These are phyloP conservation scores for Tetheella fluctuosa DNA, from an alignment of 2,888 invertebrate genomes.

Conservation along the genomic window DNA sequence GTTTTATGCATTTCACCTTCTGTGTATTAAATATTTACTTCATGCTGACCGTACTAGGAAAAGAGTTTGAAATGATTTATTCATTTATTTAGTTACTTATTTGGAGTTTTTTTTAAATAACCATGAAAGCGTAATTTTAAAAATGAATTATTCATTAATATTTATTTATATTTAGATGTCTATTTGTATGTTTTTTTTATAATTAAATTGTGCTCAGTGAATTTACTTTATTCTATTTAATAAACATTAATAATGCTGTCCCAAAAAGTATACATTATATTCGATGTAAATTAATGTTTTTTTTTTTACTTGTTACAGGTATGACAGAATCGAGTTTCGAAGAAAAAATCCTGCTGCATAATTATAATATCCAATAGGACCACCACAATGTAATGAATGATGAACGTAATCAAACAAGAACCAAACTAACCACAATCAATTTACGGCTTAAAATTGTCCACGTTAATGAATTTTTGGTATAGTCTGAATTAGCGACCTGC, in stretches of 20 bases:
- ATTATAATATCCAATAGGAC: slow-evolving; percentile 16
- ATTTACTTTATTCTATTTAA: neutral
- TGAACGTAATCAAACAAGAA: slow-evolving; percentile 37
- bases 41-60: slow-evolving; percentile 39
- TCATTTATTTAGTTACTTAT: slow-evolving; percentile 29
- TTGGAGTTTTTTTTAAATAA: slow-evolving; percentile 39
- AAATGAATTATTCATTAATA: neutral
- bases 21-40: neutral
- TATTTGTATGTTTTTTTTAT: no score
- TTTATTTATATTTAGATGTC: no score
- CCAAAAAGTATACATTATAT: no score
- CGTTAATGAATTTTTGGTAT: slow-evolving; percentile 25
- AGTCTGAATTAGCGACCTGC: slow-evolving; percentile 25
- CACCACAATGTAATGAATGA: slow-evolving; percentile 17
- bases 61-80: slow-evolving; percentile 48
- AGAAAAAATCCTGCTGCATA: neutral
- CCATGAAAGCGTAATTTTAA: slow-evolving; percentile 12
- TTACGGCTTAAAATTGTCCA: slow-evolving; percentile 56
- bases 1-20: no score
- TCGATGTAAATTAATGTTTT: no score
- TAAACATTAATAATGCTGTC: neutral
- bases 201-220: neutral
- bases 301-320: slow-evolving; percentile 10
- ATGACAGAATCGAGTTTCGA: neutral
- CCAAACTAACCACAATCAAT: slow-evolving; percentile 40